Percentiles rank a stretch among this genome's conserved stretches.
These are phyloP conservation scores for Toxostoma redivivum DNA, from an alignment of 2,113 vertebrate genomes.

Conservation along the genomic window DNA sequence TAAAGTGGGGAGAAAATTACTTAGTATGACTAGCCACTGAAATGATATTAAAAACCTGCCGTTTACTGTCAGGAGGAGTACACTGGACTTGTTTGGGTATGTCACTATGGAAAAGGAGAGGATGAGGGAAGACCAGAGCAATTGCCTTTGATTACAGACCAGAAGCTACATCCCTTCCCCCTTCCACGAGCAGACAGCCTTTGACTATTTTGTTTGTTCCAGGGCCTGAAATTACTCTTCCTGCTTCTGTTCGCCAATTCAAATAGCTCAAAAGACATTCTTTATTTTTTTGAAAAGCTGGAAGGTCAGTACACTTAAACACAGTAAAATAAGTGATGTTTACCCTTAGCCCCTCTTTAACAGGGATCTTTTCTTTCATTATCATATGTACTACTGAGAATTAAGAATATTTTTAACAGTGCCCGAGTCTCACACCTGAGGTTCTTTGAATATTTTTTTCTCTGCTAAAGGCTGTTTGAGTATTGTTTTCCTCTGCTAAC, in stretches of 20 bases:
- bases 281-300: background rate
- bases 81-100: accelerated
- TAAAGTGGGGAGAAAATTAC: accelerated
- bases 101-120: background rate
- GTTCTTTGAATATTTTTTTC: background rate
- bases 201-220: background rate
- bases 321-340: background rate
- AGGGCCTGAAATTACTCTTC: background rate
- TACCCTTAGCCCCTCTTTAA: background rate
- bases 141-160: background rate
- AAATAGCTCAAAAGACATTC: background rate
- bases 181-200: background rate
- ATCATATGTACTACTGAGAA: accelerated
- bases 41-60: background rate
- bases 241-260: background rate
- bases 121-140: background rate
- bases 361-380: background rate
- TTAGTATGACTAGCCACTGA: background rate
- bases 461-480: background rate
- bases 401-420: background rate
- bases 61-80: background rate
- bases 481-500: background rate
- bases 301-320: background rate
- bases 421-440: background rate
- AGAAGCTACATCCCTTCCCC: background rate